phyloP scores from a whole-genome alignment of 2,888 invertebrate species.

The Alviniconcha strummeri region DNA sequence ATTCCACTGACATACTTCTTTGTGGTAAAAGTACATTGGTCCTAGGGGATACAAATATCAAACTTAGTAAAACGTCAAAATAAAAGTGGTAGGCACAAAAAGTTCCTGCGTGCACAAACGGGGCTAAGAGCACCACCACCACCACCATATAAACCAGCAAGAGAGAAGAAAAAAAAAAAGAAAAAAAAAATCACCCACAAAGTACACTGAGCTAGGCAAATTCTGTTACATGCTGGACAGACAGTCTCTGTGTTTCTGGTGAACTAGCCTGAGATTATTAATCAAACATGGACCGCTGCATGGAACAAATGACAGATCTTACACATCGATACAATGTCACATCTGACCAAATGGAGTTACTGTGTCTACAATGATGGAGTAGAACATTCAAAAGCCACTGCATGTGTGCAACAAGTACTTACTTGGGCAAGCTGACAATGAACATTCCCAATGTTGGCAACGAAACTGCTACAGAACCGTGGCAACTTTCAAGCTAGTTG shows the following conservation, averaged over 20 bases:
- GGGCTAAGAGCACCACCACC: constrained; percentile 5
- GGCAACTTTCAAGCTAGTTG: too few relatives aligned
- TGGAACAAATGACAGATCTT: too few relatives aligned
- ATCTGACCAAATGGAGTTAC: too few relatives aligned
- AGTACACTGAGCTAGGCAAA: constrained; percentile 18
- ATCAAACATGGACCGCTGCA: not conserved
- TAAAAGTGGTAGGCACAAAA: constrained; percentile 21
- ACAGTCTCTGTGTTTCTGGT: not conserved
- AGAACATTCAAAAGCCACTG: too few relatives aligned
- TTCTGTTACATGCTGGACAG: not conserved
- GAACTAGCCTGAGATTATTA: constrained; percentile 5
- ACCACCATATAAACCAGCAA: not conserved
- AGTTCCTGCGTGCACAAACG: not conserved
- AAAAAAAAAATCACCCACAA: not conserved
- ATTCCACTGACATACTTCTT: constrained; percentile 3
- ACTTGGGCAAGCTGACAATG: too few relatives aligned
- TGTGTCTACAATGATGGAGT: too few relatives aligned
- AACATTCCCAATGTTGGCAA: too few relatives aligned
- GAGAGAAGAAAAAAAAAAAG: not conserved
- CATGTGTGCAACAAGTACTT: too few relatives aligned
- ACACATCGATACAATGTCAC: too few relatives aligned
- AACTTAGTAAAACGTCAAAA: not conserved
- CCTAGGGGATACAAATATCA: constrained; percentile 25
- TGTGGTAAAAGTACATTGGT: constrained; percentile 30
- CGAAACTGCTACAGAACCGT: too few relatives aligned